Evolutionary conservation across 2,797 vertebrate genomes (phyloP).

Genomic region (Trachurus trachurus): DNA sequence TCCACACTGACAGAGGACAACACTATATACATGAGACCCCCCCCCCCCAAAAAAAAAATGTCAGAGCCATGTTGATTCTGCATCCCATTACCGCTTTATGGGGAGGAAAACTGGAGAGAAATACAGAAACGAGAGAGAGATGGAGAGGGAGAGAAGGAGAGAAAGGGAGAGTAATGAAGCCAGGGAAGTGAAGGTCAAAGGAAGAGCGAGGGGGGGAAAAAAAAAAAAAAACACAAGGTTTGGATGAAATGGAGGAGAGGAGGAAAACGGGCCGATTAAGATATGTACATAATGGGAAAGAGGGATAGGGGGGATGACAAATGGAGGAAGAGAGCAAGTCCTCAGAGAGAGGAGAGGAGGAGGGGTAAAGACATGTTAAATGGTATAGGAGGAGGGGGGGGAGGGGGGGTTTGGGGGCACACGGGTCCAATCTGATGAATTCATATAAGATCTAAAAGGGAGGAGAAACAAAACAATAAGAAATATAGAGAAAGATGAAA

Average conservation of each 20-base stretch:
- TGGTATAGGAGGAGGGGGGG: constrained; percentile 51
- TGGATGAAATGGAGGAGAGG: constrained; percentile 35
- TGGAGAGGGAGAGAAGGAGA: neutral
- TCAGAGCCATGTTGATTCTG: constrained; percentile 74
- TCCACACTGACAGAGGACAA: constrained; percentile 55
- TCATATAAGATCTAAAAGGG: constrained; percentile 36
- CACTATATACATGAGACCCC: constrained; percentile 41
- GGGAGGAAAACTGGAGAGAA: constrained; percentile 48
- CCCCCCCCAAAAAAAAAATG: constrained; percentile 63
- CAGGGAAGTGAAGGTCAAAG: constrained; percentile 72
- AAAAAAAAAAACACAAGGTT: constrained; percentile 26
- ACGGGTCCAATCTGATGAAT: constrained; percentile 61
- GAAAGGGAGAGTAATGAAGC: constrained; percentile 57
- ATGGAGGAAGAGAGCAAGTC: constrained; percentile 58
- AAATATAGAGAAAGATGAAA: constrained; percentile 23
- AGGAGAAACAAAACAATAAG: constrained; percentile 24
- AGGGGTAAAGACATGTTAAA: constrained; percentile 68
- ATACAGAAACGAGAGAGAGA: constrained; percentile 27
- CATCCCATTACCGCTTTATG: constrained; percentile 65
- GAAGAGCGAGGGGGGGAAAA: constrained; percentile 3
- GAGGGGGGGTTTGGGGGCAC: constrained; percentile 44
- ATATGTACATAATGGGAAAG: constrained; percentile 68
- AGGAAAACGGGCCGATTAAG: constrained; percentile 64
- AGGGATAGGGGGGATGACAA: constrained; percentile 50
- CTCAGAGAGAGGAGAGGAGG: constrained; percentile 61